phyloP scores from a whole-genome alignment of 2,797 vertebrate genomes.

The Halcyon chelicuti region DNA sequence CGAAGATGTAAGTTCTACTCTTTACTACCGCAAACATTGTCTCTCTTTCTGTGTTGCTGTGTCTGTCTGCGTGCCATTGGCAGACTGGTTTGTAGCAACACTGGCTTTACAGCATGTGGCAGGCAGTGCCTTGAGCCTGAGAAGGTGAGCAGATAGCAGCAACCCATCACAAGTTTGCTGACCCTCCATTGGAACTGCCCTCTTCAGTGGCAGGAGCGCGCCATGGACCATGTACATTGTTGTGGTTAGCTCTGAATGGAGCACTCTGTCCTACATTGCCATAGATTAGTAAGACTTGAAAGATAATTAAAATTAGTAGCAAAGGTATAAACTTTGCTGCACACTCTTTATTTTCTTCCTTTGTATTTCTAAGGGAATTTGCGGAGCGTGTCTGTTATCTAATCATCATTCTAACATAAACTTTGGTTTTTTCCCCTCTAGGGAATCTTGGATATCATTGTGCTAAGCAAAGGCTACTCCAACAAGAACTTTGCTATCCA shows the following conservation, averaged over 20 bases:
- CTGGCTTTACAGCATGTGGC: rapidly evolving
- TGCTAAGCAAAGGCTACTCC: conserved; percentile 84
- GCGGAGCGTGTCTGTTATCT: not conserved
- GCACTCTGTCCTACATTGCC: not conserved
- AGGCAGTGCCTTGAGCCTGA: not conserved
- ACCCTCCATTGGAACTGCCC: not conserved
- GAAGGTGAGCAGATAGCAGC: not conserved
- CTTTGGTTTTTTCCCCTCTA: conserved; percentile 55
- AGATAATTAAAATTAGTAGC: not conserved
- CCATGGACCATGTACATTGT: rapidly evolving
- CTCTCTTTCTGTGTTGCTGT: not conserved
- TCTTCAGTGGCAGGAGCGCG: not conserved
- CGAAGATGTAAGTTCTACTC: conserved; percentile 90
- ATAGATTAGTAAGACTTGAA: not conserved
- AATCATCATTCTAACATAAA: not conserved
- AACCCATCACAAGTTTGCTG: not conserved
- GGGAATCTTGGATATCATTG: conserved; percentile 96
- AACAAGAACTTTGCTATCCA: conserved; percentile 86
- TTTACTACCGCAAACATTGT: not conserved
- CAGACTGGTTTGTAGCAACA: not conserved
- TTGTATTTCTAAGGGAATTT: not conserved
- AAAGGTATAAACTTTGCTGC: not conserved
- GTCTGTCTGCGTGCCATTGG: not conserved
- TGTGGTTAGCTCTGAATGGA: not conserved
- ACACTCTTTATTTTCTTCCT: rapidly evolving